These are phyloP conservation scores for Agrotis segetum DNA, from an alignment of 2,888 invertebrate genomes.

Conservation along the genomic window DNA sequence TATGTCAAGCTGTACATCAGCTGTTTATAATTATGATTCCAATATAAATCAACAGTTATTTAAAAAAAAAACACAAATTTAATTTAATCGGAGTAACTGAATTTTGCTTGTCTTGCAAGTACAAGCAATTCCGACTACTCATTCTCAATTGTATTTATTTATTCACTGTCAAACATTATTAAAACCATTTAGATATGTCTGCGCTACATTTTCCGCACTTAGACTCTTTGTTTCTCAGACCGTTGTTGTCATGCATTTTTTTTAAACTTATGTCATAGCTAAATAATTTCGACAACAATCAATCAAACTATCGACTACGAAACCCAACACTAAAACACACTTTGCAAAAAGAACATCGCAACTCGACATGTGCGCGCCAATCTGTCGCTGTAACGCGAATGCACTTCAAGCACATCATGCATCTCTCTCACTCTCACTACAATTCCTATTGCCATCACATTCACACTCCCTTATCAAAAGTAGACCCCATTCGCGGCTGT, in stretches of 20 bases:
- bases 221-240: too few relatives aligned
- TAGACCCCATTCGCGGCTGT: constrained; percentile 74
- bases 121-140: too few relatives aligned
- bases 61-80: too few relatives aligned
- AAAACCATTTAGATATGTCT: too few relatives aligned
- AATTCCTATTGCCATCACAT: constrained; percentile 62
- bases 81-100: too few relatives aligned
- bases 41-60: too few relatives aligned
- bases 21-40: too few relatives aligned
- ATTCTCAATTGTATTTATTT: too few relatives aligned
- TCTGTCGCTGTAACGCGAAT: constrained; percentile 88
- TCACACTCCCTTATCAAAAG: constrained; percentile 71
- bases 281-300: background rate
- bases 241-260: background rate
- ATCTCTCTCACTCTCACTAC: constrained; percentile 67
- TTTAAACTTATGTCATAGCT: background rate
- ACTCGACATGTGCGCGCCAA: constrained; percentile 90
- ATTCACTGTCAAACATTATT: too few relatives aligned
- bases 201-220: too few relatives aligned
- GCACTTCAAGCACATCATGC: constrained; percentile 74
- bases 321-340: constrained; percentile 69
- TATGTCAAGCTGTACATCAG: too few relatives aligned
- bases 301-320: constrained; percentile 42
- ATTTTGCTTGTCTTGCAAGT: too few relatives aligned
- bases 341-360: constrained; percentile 89